phyloP scores from a whole-genome alignment of 2,113 vertebrate species.

The Elephantulus edwardii region DNA sequence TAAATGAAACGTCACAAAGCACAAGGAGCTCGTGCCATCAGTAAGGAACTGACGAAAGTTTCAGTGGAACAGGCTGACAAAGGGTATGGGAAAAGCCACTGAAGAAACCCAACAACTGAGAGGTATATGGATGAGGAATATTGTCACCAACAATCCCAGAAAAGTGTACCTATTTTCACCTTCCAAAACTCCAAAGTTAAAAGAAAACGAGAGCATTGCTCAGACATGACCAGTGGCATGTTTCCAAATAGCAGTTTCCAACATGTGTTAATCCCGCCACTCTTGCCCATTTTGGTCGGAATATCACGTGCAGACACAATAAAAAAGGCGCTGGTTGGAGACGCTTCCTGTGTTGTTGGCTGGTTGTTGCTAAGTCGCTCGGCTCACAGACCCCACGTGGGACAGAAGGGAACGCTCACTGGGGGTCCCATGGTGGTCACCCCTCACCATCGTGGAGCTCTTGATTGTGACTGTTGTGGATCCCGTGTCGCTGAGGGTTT shows the following conservation, averaged over 20 bases:
- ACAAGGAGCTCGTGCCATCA: neutral
- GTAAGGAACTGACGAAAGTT: neutral
- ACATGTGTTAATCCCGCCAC: neutral
- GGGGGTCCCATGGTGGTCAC: rapidly evolving
- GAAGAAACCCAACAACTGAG: neutral
- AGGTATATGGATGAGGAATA: neutral
- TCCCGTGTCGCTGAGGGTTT: neutral
- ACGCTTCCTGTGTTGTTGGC: no score
- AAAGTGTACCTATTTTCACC: neutral
- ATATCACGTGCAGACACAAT: no score
- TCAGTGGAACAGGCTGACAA: neutral
- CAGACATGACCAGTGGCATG: neutral
- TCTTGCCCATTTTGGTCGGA: neutral
- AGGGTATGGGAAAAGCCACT: neutral
- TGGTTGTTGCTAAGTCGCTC: no score
- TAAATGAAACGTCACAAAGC: no score
- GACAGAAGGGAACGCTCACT: neutral
- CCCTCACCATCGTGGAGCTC: neutral
- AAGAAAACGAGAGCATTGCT: neutral
- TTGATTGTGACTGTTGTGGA: neutral
- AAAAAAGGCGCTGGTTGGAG: neutral
- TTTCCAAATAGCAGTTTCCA: neutral
- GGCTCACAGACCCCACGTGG: neutral
- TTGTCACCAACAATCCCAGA: neutral
- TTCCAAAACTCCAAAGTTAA: neutral